These are phyloP conservation scores for Sorex fumeus DNA, from an alignment of 2,113 vertebrate species.

Conservation along the genomic window DNA sequence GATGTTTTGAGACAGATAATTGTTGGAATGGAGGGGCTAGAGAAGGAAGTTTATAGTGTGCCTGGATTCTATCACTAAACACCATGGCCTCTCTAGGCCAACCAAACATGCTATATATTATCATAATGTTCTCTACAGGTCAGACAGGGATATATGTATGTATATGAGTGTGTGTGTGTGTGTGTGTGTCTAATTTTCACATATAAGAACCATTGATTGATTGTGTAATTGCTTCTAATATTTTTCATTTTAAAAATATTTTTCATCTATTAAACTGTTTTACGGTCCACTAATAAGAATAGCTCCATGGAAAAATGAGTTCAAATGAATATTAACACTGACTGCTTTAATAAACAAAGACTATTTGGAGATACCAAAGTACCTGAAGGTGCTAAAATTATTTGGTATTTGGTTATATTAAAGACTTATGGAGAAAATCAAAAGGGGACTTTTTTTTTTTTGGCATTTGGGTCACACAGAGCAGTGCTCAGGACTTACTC, in stretches of 20 bases:
- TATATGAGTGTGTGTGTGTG: no score
- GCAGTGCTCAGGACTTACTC: no score
- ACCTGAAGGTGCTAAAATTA: background rate
- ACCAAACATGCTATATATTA: background rate
- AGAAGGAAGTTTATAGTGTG: background rate
- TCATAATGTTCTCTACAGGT: background rate
- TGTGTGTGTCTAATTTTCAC: no score
- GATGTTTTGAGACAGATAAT: background rate
- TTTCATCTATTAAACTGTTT: slow-evolving; percentile 19
- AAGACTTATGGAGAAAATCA: background rate
- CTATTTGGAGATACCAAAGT: background rate
- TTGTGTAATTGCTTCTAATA: slow-evolving; percentile 3
- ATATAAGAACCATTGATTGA: no score
- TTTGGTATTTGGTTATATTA: background rate
- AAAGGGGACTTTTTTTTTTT: background rate
- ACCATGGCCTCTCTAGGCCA: background rate
- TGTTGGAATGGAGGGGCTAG: background rate
- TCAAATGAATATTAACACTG: background rate
- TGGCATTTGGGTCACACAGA: no score
- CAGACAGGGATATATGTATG: no score
- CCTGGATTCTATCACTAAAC: background rate
- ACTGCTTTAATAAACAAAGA: background rate
- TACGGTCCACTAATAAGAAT: background rate
- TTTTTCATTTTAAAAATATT: slow-evolving; percentile 19
- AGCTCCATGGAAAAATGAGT: background rate